Evolutionary conservation across 2,888 invertebrate genomes (phyloP), one percentile per base, ranked within the genome.

Genomic region (Saturnia pavonia): DNA sequence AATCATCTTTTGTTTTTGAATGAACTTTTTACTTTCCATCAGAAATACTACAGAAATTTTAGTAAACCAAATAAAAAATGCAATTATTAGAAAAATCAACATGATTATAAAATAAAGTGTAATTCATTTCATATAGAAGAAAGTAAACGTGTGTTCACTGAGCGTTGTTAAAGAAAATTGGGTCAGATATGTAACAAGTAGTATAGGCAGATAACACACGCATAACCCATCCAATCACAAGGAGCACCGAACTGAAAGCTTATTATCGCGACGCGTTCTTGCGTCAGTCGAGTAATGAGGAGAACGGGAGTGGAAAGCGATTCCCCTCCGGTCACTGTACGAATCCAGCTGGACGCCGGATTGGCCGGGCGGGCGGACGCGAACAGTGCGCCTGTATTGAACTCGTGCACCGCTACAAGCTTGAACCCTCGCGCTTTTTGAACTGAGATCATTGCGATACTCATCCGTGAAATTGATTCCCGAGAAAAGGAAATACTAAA

Each of bases 381-480:
- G 73, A 75, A 72, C 79, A 72, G 68, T 70, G 74, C 69, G 34
- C 43, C 65, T 67, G 68, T 48, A 51, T 54, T 12, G 51, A 51
- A 68, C 54, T 34, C 69, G 43, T 85, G 86, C 86, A 86, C 78
- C 80, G 77, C 80, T 78, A 82, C 77, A 72, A 79, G 74, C 79
- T 75, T 81, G 77, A 82, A 84, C 89, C 88, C 89, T 86, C 88
- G 84, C 88, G 89, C 89, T 88, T 91, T 90, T 89, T 90, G 90
- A 91, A 91, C 91, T 90, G 90, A 90, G 91, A 93, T 94, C 92
- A 94, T 94, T 90, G 91, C 89, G 86, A 93, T 92, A 85, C 91
- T 94, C 94, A 94, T 91, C 94, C 94, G 94, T 94, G 94, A 94
- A 94, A 94, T 94, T 94, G 94, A 94, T 94, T 94, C 92, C 88